Evolutionary conservation across 2,113 vertebrate genomes (phyloP), one percentile per base, ranked within the genome.

Genomic region (Cavia porcellus): DNA sequence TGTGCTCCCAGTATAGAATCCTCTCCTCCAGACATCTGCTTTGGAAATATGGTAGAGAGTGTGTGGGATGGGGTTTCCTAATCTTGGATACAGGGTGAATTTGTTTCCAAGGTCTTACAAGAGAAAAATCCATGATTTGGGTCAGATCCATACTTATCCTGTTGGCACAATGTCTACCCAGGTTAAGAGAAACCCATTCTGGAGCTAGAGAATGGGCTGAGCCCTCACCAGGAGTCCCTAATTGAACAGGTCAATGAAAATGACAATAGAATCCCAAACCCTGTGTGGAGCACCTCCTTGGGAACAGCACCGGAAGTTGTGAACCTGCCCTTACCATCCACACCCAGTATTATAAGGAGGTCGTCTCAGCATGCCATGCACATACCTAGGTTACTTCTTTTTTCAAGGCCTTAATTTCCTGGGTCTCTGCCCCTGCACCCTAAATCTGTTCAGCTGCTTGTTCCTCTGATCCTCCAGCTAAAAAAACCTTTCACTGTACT

Each of bases 21-120:
- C 11, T 92, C 64, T 89, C 89, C 42, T 94, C 59, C 82, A 84
- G 57, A 94, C 6, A 57, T 96, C 50, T 89, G 57, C 87, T 94
- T 92, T 72, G 86, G 47, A 79, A 96, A 89, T 55, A 1, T 20
- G 87, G 80, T 38, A n/a, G n/a, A 61, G 14, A 35, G 12, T 50
- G 17, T 90, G 25, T 7, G 55, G n/a, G 2, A n/a, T 59, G 28
- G 68, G 20, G 84, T 85, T 94, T 64, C 45, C 74, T 80, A 64
- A 75, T 50, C 30, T 83, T 92, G 59, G 35, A 57, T 75, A 64
- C 90, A 90, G 42, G 35, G n/a, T 35, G 77, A 4, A 61, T 95
- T 95, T 96, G 42, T 68, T 93, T n/a, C 35, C 52, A 89, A 52
- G 4, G 19, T 75, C 42, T 94, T 55, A 17, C 5, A 90, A 66